These are phyloP conservation scores for Caenorhabditis sulstoni DNA, from an alignment of 2,888 invertebrate genomes.

Conservation along the genomic window DNA sequence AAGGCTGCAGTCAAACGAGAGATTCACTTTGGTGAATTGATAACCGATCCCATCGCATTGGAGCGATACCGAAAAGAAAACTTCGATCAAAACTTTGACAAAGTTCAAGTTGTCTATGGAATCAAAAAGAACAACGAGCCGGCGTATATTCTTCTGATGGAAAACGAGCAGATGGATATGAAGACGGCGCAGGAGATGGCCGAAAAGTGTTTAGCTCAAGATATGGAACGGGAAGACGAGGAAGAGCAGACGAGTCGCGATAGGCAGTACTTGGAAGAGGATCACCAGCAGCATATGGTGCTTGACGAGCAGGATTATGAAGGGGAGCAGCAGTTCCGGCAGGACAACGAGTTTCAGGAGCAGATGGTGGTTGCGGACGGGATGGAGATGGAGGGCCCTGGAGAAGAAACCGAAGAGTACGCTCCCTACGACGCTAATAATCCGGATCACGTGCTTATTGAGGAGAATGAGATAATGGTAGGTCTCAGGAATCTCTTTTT, in stretches of 20 bases:
- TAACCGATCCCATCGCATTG: constrained; percentile 65
- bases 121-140: constrained; percentile 75
- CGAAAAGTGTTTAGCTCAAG: constrained; percentile 35
- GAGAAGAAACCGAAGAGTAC: constrained; percentile 1
- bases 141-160: constrained; percentile 69
- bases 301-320: constrained; percentile 6
- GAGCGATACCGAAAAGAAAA: constrained; percentile 64
- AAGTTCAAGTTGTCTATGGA: constrained; percentile 64
- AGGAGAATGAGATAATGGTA: constrained; percentile 37
- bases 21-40: constrained; percentile 57
- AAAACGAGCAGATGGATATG: constrained; percentile 63
- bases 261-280: no score
- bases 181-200: constrained; percentile 51
- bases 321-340: constrained; percentile 3
- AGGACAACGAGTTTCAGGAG: constrained; percentile 15
- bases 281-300: neutral
- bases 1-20: constrained; percentile 8
- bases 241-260: no score
- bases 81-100: constrained; percentile 64
- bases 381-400: constrained; percentile 7
- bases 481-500: neutral
- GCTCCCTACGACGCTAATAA: constrained; percentile 39
- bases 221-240: neutral
- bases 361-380: constrained; percentile 18
- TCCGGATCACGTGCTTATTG: constrained; percentile 48